Evolutionary conservation across 2,113 vertebrate species (phyloP).

Genomic region (Narcine bancroftii): DNA sequence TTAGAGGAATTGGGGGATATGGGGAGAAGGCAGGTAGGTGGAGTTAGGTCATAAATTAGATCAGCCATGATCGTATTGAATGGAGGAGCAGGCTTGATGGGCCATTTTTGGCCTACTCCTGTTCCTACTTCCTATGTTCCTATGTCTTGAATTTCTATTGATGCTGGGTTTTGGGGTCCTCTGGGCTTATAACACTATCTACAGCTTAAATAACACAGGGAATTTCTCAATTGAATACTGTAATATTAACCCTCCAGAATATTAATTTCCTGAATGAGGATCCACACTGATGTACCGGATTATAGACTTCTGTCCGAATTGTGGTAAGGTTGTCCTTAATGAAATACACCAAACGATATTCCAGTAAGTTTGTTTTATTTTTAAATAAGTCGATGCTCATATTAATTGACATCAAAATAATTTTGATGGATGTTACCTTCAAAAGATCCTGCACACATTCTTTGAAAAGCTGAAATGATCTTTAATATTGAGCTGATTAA

Average conservation of each 20-base stretch:
- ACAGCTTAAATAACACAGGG: not conserved
- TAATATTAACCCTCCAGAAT: not conserved
- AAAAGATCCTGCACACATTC: not conserved
- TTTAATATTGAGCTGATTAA: not conserved
- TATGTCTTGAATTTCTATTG: too few relatives aligned
- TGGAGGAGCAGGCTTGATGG: too few relatives aligned
- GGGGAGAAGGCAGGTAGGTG: too few relatives aligned
- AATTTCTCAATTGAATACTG: not conserved
- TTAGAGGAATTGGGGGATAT: too few relatives aligned
- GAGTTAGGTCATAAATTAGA: too few relatives aligned
- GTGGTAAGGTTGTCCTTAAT: not conserved
- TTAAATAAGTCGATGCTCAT: too few relatives aligned
- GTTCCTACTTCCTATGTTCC: too few relatives aligned
- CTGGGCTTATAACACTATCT: too few relatives aligned
- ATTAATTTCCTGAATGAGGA: not conserved
- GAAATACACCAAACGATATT: not conserved
- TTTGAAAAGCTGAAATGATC: not conserved
- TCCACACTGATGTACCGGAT: not conserved
- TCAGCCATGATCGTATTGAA: too few relatives aligned
- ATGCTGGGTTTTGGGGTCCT: too few relatives aligned
- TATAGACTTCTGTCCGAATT: not conserved
- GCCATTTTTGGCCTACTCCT: too few relatives aligned
- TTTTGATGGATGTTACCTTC: not conserved
- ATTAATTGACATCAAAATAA: slow-evolving; percentile 2
- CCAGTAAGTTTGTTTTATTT: not conserved